Evolutionary conservation across 2,113 vertebrate genomes (phyloP).

Genomic region (Hemicordylus capensis): DNA sequence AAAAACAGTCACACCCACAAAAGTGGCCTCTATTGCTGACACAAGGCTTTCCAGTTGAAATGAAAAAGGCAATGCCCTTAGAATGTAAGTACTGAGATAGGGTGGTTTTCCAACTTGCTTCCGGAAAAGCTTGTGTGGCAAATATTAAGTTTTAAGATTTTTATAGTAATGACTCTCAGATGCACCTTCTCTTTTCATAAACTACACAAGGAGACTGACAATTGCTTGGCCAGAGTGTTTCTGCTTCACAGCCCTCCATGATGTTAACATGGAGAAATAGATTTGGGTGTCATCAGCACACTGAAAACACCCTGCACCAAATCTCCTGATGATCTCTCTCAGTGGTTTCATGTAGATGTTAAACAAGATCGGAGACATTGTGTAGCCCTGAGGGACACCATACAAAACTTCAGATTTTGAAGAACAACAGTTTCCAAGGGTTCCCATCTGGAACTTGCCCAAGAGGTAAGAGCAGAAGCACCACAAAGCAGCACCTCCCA

Average conservation of each 20-base stretch:
- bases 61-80: slow-evolving; percentile 26
- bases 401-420: too few species aligned
- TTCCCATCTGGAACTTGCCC: too few species aligned
- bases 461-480: too few species aligned
- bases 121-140: neutral
- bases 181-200: neutral
- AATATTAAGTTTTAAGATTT: neutral
- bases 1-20: slow-evolving; percentile 42
- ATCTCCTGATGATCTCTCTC: too few species aligned
- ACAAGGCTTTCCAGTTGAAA: slow-evolving; percentile 8
- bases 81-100: slow-evolving; percentile 14
- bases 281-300: too few species aligned
- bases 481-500: too few species aligned
- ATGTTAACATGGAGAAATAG: too few species aligned
- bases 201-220: neutral
- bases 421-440: too few species aligned
- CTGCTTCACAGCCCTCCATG: neutral
- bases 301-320: too few species aligned
- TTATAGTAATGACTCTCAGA: neutral
- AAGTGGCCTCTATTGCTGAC: slow-evolving; percentile 21
- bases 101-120: neutral
- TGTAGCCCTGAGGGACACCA: too few species aligned
- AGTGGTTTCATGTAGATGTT: too few species aligned
- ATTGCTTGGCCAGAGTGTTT: neutral
- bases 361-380: too few species aligned